Conservation (phyloP, 2,888 invertebrate genomes). For the Cylloceria caligata region DNA sequence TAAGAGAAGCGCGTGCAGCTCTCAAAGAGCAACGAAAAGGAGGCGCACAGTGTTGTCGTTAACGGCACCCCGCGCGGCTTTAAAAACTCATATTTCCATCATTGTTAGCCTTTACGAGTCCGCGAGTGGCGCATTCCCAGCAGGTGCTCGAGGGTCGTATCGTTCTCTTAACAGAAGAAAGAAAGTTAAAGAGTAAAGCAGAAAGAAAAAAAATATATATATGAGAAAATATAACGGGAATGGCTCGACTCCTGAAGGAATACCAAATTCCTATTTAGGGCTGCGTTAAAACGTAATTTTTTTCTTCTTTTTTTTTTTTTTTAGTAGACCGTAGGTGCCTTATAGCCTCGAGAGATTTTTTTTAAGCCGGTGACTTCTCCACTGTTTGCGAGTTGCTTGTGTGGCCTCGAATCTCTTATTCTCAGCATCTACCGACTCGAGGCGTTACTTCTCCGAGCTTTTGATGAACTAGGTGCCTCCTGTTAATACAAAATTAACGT, state of each 20-base stretch:
- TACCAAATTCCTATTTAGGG: slow-evolving; percentile 67
- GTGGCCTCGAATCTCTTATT: too few relatives aligned
- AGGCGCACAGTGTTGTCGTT: slow-evolving; percentile 71
- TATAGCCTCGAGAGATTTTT: slow-evolving; percentile 5
- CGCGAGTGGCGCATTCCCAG: slow-evolving; percentile 64
- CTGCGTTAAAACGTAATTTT: slow-evolving; percentile 54
- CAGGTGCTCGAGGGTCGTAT: slow-evolving; percentile 68
- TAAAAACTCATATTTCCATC: slow-evolving; percentile 83
- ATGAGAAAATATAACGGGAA: slow-evolving; percentile 48
- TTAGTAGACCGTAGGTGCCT: not conserved
- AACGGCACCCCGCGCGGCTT: slow-evolving; percentile 81
- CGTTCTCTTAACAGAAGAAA: slow-evolving; percentile 66
- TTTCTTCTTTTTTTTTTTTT: too few relatives aligned
- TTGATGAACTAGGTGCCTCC: too few relatives aligned
- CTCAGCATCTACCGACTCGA: not conserved
- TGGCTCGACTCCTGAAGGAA: slow-evolving; percentile 62
- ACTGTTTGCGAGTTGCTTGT: not conserved
- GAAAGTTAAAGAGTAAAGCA: slow-evolving; percentile 17
- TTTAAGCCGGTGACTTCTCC: not conserved
- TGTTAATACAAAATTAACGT: too few relatives aligned
- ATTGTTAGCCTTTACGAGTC: slow-evolving; percentile 81
- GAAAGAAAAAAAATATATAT: slow-evolving; percentile 40
- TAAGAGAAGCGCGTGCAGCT: slow-evolving; percentile 64
- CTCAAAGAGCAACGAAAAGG: slow-evolving; percentile 57
- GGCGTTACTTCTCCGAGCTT: too few relatives aligned